Percentiles rank a stretch among this genome's conserved stretches.
These are phyloP conservation scores for Amiota minor DNA, from an alignment of 2,888 invertebrate genomes.

Conservation along the genomic window DNA sequence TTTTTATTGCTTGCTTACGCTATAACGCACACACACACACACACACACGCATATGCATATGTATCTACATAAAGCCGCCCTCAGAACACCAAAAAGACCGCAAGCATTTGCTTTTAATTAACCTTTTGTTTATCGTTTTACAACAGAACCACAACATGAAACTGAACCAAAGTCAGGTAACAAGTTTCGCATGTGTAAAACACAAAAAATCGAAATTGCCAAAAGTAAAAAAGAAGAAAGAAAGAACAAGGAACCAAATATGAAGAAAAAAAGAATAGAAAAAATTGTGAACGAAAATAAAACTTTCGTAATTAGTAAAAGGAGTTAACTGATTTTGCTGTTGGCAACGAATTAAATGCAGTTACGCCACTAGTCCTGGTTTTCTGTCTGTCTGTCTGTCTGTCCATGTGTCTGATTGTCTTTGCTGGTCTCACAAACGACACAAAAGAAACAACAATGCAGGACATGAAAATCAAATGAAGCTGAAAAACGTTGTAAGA, in stretches of 20 bases:
- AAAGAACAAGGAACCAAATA: slow-evolving; percentile 41
- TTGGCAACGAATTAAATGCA: slow-evolving; percentile 41
- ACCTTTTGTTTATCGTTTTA: slow-evolving; percentile 53
- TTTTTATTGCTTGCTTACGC: slow-evolving; percentile 23
- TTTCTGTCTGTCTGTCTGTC: too few species aligned
- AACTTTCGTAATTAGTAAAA: slow-evolving; percentile 71
- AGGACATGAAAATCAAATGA: slow-evolving; percentile 54
- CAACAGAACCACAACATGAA: slow-evolving; percentile 11
- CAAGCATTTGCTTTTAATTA: slow-evolving; percentile 54
- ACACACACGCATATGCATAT: not conserved
- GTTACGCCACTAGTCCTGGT: not conserved
- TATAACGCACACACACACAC: not conserved
- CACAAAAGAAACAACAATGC: slow-evolving; percentile 31
- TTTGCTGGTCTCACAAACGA: slow-evolving; percentile 40
- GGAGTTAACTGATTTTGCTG: slow-evolving; percentile 68
- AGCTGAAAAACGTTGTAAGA: slow-evolving; percentile 35
- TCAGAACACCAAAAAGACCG: slow-evolving; percentile 36
- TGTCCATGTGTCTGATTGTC: too few species aligned
- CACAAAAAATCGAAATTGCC: slow-evolving; percentile 54
- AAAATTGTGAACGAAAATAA: slow-evolving; percentile 51
- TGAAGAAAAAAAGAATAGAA: slow-evolving; percentile 16
- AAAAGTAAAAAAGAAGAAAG: slow-evolving; percentile 35
- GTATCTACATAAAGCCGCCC: not conserved
- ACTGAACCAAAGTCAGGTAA: slow-evolving; percentile 36
- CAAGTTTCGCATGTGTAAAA: slow-evolving; percentile 46